phyloP scores from a whole-genome alignment of 1,140 invertebrate species.

The Vollenhovia emeryi region DNA sequence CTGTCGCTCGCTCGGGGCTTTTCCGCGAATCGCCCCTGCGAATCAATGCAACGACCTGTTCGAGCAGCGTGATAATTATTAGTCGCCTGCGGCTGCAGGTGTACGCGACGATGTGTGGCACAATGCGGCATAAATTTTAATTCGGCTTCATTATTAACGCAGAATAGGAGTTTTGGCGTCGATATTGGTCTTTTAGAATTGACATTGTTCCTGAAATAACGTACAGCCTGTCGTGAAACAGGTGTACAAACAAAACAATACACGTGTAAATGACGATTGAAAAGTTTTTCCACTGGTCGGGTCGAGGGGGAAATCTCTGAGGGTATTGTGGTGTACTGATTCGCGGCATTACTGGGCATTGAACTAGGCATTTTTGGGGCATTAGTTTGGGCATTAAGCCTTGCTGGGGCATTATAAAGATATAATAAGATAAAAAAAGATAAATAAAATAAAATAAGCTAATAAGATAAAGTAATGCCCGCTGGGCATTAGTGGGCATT shows the following conservation, averaged over 20 bases:
- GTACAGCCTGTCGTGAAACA: not conserved
- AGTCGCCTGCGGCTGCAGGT: not conserved
- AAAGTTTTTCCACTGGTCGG: too few species aligned
- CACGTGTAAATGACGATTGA: not conserved
- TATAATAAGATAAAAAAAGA: too few species aligned
- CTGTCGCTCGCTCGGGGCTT: constrained; percentile 22
- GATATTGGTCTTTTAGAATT: not conserved
- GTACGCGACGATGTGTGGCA: not conserved
- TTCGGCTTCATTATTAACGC: not conserved
- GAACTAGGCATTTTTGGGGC: too few species aligned
- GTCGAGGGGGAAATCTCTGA: too few species aligned
- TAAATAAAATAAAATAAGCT: too few species aligned
- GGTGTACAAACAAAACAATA: not conserved
- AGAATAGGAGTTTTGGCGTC: not conserved
- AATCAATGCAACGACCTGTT: constrained; percentile 6
- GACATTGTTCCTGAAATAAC: not conserved
- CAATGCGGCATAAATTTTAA: constrained; percentile 3
- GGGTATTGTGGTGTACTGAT: too few species aligned
- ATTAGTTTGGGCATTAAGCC: too few species aligned
- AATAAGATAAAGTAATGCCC: too few species aligned
- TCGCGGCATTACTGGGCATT: too few species aligned
- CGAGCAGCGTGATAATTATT: constrained; percentile 14
- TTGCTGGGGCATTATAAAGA: too few species aligned
- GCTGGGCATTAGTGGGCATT: too few species aligned
- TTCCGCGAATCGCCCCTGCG: constrained; percentile 27